Evolutionary conservation across 2,888 invertebrate genomes (phyloP), one percentile per base, ranked within the genome.

Genomic region (Epinotia brunnichana): DNA sequence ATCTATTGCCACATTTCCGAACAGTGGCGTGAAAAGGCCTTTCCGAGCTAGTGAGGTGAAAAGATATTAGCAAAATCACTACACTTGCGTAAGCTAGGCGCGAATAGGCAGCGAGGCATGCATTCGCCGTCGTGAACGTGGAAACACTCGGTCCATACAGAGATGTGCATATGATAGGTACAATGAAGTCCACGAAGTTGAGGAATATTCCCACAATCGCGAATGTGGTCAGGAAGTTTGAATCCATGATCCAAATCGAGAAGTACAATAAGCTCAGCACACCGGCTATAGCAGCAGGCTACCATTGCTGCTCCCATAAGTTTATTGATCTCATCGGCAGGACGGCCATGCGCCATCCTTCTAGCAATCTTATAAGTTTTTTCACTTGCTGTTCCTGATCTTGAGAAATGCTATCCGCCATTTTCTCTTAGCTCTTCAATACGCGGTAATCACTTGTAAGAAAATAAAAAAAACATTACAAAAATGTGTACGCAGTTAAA

Each of bases 241-340:
- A 95, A 82, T 98, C 96, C 87, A 97, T 89, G 71, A 96, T 94
- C 98, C 98, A 98, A 73, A 98, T 94, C 64, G 96, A 81, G 73
- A 97, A 94, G 88, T 93, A 96, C 73, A 94, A 79, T 60, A 94
- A 79, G 11, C 95, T 93, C 21, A 94, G 84, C 15, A 89, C 88
- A 51, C 95, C 96, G 77, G 97, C 87, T 76, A 98, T 95, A 68
- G 97, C 94, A 69, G 95, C 96, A 44, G 98, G 97, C 87, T 97
- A 96, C 95, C 96, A 97, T 76, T 96, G 95, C 81, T 97, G 96
- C 81, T 98, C 97, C 98, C 98, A 98, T 70, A 96, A 87, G 35
- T 97, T 88, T 24, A 97, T 88, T 0, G 96, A 95, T 83, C 96
- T 95, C 15, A 95, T 78, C 0, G 95, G 94, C 44, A 97, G 85